Conservation (phyloP, 2,888 invertebrate species). For the Axea sp. region DNA sequence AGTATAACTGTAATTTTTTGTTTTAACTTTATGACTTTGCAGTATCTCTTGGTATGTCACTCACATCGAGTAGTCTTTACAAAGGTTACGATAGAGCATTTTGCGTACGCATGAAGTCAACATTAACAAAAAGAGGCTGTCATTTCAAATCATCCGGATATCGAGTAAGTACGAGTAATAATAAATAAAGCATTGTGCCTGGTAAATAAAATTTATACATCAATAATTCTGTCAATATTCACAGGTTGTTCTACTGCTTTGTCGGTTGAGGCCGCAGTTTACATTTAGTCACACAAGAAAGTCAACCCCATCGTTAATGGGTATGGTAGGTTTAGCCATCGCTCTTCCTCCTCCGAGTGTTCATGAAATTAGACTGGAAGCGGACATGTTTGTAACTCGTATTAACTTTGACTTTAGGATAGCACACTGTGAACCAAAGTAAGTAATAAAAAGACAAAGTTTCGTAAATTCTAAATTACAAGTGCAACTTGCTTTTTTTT, state of each 20-base stretch:
- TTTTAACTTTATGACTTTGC: constrained; percentile 61
- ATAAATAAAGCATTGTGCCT: neutral
- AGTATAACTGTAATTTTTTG: constrained; percentile 24
- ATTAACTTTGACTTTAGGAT: constrained; percentile 97
- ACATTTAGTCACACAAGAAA: constrained; percentile 94
- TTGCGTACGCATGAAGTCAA: constrained; percentile 98
- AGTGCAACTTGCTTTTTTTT: no score
- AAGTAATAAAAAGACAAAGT: constrained; percentile 77
- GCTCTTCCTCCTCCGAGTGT: constrained; percentile 98
- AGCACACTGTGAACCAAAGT: constrained; percentile 98
- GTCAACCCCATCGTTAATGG: constrained; percentile 91
- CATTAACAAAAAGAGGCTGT: constrained; percentile 97
- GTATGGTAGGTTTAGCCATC: constrained; percentile 97
- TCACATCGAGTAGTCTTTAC: constrained; percentile 85
- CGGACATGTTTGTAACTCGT: constrained; percentile 97
- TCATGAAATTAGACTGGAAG: constrained; percentile 96
- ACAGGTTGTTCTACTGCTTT: constrained; percentile 95
- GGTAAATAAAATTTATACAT: no score
- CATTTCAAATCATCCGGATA: constrained; percentile 98
- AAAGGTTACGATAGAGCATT: constrained; percentile 95
- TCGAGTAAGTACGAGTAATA: constrained; percentile 94
- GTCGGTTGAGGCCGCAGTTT: constrained; percentile 95
- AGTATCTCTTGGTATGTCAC: constrained; percentile 92
- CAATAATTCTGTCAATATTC: constrained; percentile 25
- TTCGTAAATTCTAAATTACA: no score